Percentiles rank a stretch among this genome's conserved stretches.
phyloP scores from a whole-genome alignment of 2,888 invertebrate species.

The Tetragonisca angustula region DNA sequence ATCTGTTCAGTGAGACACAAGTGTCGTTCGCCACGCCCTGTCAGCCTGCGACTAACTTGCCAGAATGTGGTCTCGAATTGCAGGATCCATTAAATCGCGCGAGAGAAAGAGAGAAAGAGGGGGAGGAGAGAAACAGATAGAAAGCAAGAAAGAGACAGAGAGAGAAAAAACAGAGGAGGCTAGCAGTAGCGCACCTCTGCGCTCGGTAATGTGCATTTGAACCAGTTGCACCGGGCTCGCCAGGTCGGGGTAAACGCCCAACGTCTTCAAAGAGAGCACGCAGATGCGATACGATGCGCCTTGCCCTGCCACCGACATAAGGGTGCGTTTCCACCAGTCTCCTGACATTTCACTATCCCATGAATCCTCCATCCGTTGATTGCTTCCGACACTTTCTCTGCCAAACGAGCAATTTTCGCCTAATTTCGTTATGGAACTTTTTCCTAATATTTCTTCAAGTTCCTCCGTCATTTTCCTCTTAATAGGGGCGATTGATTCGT shows the following conservation, averaged over 20 bases:
- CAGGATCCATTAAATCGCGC: constrained; percentile 61
- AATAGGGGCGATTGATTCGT: not conserved
- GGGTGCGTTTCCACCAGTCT: constrained; percentile 69
- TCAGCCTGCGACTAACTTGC: constrained; percentile 29
- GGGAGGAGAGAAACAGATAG: not conserved
- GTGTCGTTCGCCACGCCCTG: no score
- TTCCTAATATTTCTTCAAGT: no score
- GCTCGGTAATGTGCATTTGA: constrained; percentile 78
- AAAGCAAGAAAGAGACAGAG: constrained; percentile 5
- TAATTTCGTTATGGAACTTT: not conserved
- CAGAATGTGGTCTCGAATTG: constrained; percentile 50
- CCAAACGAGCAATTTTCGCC: not conserved
- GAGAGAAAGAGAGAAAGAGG: constrained; percentile 18
- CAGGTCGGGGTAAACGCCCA: constrained; percentile 84
- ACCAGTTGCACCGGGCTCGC: constrained; percentile 79
- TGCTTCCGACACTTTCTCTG: no score
- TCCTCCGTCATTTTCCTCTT: no score
- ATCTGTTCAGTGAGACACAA: no score
- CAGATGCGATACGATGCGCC: constrained; percentile 79
- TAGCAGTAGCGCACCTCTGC: constrained; percentile 80
- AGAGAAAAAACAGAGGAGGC: constrained; percentile 42
- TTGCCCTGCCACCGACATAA: constrained; percentile 74
- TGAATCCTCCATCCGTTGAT: not conserved
- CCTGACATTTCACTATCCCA: not conserved
- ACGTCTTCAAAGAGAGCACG: constrained; percentile 82